Base-by-base conservation (phyloP, 2,888 invertebrate genomes). In the Lochmaea crataegi region DNA sequence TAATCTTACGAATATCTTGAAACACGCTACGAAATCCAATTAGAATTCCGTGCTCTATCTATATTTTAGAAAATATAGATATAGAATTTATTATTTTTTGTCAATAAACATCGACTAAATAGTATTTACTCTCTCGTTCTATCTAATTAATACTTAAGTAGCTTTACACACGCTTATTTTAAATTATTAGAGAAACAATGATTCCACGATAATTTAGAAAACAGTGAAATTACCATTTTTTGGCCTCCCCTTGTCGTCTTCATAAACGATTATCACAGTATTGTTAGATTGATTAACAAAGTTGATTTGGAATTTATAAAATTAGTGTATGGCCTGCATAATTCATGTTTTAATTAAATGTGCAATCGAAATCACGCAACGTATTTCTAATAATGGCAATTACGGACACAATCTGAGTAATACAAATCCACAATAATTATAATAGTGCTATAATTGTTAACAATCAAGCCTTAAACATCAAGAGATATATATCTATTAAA, bases 381-480 rank as follows among this genome's bases (percentile, higher is more conserved):
- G 53, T 48, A 48, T 48, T 48, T 48, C 48, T 48, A 48, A 48
- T 48, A 48, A 48, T 48, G n/a, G 48, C 14, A n/a, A n/a, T 48
- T 48, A 48, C n/a, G n/a, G 48, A 48, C 48, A 48, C n/a, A 48
- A 48, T 48, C 48, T 48, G n/a, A 48, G n/a, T 48, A 48, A 48
- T 48, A 7, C n/a, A n/a, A n/a, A 48, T 48, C n/a, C 48, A 48
- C n/a, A 48, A 7, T 48, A 48, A 48, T 48, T 48, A 48, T 48
- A 48, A 48, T 48, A n/a, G 14, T 48, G 48, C n/a, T 53, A 51
- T 51, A n/a, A 51, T 51, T 51, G 16, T 53, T 18, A 53, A 18
- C 3, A 16, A 53, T 10, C 18, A 16, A 16, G 18, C 18, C 10
- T 53, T 53, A 18, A n/a, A 48, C 48, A 0, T 48, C n/a, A 48